Evolutionary conservation across 2,113 vertebrate species (phyloP).

Genomic region (Anarhynchus alexandrinus): DNA sequence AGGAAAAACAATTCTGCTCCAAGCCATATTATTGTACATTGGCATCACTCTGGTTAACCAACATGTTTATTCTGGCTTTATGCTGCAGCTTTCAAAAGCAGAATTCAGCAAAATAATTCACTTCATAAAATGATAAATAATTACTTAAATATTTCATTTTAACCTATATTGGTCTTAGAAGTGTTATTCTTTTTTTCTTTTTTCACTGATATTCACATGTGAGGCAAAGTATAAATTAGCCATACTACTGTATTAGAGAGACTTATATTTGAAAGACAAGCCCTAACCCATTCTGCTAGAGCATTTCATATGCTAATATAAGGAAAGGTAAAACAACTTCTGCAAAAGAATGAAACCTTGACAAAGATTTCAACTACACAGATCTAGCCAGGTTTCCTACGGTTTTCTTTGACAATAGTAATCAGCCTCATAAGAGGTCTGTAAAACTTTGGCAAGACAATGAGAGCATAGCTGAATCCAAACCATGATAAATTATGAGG

Average conservation of each 20-base stretch:
- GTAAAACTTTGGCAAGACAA: background rate
- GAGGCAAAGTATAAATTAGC: background rate
- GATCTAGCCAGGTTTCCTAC: background rate
- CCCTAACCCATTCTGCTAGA: background rate
- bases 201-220: background rate
- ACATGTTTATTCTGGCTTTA: background rate
- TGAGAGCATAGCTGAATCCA: background rate
- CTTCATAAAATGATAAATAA: background rate
- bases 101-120: background rate
- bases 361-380: background rate
- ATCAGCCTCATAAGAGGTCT: constrained; percentile 7
- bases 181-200: background rate
- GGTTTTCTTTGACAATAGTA: background rate
- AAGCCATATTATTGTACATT: background rate
- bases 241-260: background rate
- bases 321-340: background rate
- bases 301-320: background rate
- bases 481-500: background rate
- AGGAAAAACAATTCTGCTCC: background rate
- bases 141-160: background rate
- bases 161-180: background rate
- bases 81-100: background rate
- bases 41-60: background rate
- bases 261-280: background rate
- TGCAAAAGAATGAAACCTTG: background rate